Base-by-base conservation (phyloP, 2,888 invertebrate species). In the Gasteruption jaculator region DNA sequence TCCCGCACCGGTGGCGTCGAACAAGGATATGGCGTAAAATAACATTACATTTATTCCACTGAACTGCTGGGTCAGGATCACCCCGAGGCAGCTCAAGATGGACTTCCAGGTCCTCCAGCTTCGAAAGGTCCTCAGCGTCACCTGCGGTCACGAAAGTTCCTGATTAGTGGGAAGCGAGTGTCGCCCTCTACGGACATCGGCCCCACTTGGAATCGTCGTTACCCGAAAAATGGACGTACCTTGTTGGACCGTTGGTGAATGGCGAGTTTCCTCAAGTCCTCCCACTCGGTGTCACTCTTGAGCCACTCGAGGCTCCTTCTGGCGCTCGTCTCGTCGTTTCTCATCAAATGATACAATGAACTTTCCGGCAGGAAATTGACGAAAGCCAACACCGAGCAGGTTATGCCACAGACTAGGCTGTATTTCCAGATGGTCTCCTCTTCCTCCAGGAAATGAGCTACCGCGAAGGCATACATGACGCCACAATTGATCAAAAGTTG, bases 401-500 rank as follows among this genome's bases (percentile, higher is more conserved):
- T 50, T 4, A 60, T 20, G 1, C 54, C 60, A 30, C 66, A 68
- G 14, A 46, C 43, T 2, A 58, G 25, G 42, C 62, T 65, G 48
- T 65, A 65, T 19, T 43, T 53, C 53, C 53, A 54, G 26, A 55
- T 43, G 3, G 44, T 36, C 6, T 53, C 35, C 1, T 46, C 15
- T n/a, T 56, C 56, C 5, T 52, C 40, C 33, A 52, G 37, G 5
- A 41, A 8, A 20, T 56, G 45, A n/a, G 61, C 60, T 2, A 56
- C 24, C 3, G 49, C 3, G 46, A 58, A 68, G 1, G 65, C 56
- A 45, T 59, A 62, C 54, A 61, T 53, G n/a, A 68, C 39, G 6
- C 68, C 68, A n/a, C 51, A 53, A 34, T 60, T 63, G 7, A 68
- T 41, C 31, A 61, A 54, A 22, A 61, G 45, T 31, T 69, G 65